Conservation (phyloP, 2,113 vertebrate species). For the Corydoras sp. region DNA sequence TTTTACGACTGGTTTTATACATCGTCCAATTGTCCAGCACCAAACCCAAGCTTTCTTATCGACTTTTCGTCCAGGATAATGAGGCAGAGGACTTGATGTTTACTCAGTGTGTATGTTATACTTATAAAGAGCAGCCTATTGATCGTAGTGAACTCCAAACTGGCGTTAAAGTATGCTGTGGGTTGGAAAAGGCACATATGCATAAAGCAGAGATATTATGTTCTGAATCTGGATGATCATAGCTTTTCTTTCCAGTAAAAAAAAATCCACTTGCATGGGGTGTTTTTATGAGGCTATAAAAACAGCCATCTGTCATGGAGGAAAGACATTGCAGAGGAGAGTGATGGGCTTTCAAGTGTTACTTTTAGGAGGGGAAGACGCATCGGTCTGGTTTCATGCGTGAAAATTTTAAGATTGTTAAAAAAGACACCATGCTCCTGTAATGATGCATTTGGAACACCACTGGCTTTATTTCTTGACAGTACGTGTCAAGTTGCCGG, state of each 20-base stretch:
- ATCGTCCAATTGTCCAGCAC: background rate
- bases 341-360: conserved; percentile 29
- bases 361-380: conserved; percentile 9
- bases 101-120: too few relatives aligned
- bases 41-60: background rate
- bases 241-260: conserved; percentile 45
- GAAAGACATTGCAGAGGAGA: conserved; percentile 37
- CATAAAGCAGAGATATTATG: too few relatives aligned
- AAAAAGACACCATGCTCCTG: background rate
- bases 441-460: background rate
- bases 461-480: background rate
- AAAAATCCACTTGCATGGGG: conserved; percentile 25
- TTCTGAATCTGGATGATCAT: conserved; percentile 12
- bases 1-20: background rate
- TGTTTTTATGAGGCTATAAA: conserved; percentile 52
- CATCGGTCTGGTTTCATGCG: conserved; percentile 11
- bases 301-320: conserved; percentile 51
- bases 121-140: too few relatives aligned
- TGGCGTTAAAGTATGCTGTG: too few relatives aligned
- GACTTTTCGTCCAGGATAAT: background rate
- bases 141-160: too few relatives aligned
- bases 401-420: conserved; percentile 18
- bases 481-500: background rate
- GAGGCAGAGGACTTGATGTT: too few relatives aligned
- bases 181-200: too few relatives aligned